phyloP scores from a whole-genome alignment of 2,888 invertebrate genomes.

The Idaea aversata region DNA sequence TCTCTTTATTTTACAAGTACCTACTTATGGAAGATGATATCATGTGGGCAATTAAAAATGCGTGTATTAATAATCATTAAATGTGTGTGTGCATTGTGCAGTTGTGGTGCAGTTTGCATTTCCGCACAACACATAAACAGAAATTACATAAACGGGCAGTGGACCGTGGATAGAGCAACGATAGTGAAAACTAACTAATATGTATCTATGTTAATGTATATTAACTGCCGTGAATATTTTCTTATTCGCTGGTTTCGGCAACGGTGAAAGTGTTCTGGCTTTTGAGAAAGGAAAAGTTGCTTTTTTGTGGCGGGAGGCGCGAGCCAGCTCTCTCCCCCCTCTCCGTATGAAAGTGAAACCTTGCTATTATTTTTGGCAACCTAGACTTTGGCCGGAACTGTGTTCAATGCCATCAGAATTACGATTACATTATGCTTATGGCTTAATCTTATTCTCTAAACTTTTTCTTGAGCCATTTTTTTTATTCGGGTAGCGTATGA shows the following conservation, averaged over 20 bases:
- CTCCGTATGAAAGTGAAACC: slow-evolving; percentile 63
- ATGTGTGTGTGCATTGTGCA: neutral
- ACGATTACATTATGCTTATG: neutral
- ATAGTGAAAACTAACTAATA: slow-evolving; percentile 40
- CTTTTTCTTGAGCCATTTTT: neutral
- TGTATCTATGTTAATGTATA: slow-evolving; percentile 42
- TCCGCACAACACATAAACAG: neutral
- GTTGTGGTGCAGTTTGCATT: neutral
- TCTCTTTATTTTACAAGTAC: too few species aligned
- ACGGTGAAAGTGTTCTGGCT: slow-evolving; percentile 74
- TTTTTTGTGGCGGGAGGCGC: slow-evolving; percentile 59
- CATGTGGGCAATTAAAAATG: neutral
- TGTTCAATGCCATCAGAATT: neutral
- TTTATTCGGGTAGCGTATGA: too few species aligned
- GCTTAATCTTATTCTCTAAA: neutral
- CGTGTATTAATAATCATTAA: neutral
- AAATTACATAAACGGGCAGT: slow-evolving; percentile 1
- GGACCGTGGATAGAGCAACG: slow-evolving; percentile 18
- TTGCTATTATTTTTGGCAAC: slow-evolving; percentile 9
- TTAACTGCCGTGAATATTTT: slow-evolving; percentile 42
- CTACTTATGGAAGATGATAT: neutral
- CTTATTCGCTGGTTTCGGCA: slow-evolving; percentile 64
- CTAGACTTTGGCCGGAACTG: neutral
- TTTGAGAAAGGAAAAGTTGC: slow-evolving; percentile 78
- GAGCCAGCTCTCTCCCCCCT: slow-evolving; percentile 18